Evolutionary conservation across 2,797 vertebrate genomes (phyloP).

Genomic region (Gouania willdenowi): DNA sequence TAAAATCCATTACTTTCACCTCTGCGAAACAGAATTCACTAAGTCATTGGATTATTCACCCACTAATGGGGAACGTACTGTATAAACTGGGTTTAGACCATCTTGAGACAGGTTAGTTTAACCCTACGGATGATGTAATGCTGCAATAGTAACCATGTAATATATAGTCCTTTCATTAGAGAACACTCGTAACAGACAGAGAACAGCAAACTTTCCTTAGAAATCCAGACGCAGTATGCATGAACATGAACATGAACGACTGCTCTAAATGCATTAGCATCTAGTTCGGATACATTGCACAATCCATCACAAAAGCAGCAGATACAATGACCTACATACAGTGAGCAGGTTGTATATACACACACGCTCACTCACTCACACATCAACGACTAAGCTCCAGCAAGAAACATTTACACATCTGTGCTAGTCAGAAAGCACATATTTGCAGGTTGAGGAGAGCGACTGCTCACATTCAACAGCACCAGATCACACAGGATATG

Average conservation of each 20-base stretch:
- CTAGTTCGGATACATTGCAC: slow-evolving; percentile 39
- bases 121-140: no score
- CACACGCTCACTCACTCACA: slow-evolving; percentile 9
- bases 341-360: slow-evolving; percentile 16
- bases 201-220: slow-evolving; percentile 26
- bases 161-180: slow-evolving; percentile 8
- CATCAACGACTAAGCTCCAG: slow-evolving; percentile 30
- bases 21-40: no score
- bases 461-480: slow-evolving; percentile 37
- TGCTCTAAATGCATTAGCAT: slow-evolving; percentile 21
- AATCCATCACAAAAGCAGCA: slow-evolving; percentile 43
- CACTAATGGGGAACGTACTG: no score
- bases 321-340: slow-evolving; percentile 57
- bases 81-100: no score
- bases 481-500: slow-evolving; percentile 53
- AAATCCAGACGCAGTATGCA: slow-evolving; percentile 24
- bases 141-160: no score
- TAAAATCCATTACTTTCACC: no score
- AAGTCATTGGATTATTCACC: no score
- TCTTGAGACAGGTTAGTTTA: no score
- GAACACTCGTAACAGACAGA: slow-evolving; percentile 31
- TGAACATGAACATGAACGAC: slow-evolving; percentile 44
- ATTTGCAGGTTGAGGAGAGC: slow-evolving; percentile 44
- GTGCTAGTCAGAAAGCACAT: slow-evolving; percentile 57
- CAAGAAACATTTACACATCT: slow-evolving; percentile 63